Base-by-base conservation (phyloP, 1,140 invertebrate species). In the Micrasema minimum region DNA sequence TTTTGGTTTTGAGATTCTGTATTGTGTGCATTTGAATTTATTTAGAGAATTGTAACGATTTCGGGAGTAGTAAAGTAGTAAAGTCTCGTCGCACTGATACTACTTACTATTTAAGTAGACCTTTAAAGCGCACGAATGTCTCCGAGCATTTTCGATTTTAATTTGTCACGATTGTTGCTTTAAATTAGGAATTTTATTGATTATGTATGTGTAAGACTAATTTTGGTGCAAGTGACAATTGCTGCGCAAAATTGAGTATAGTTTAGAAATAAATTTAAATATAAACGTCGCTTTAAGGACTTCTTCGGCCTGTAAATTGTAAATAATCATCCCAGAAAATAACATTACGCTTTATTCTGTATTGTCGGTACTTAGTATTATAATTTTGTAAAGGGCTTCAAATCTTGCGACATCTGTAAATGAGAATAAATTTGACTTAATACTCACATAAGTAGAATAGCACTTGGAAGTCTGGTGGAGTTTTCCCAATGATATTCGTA, bases 301-400 rank as follows among this genome's bases (percentile, higher is more conserved):
- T 75, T 57, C 69, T 62, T 70, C 53, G 74, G 70, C 74, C 70
- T 72, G 70, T 72, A 75, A 72, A 75, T 75, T 75, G 74, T 75
- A 75, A 75, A 75, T 75, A 75, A 72, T 75, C 70, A 75, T 61
- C 62, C 69, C 67, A 67, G 64, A 68, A 70, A 66, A 53, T 67
- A 72, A 72, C 51, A 45, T 72, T 75, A 75, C 74, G 74, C 74
- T 75, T 75, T 75, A 75, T 75, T 75, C 67, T 75, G 74, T 75
- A 75, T 75, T 67, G 69, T 75, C 74, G 67, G 74, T 75, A 75
- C 74, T 75, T 75, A 75, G 74, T 75, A 68, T 75, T 71, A 69
- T 75, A 48, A 66, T 75, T 75, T 74, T 68, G 50, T 66, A 74
- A 67, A 67, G 66, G 59, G 59, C 61, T 73, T 73, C 9, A 64